Base-by-base conservation (phyloP, 2,888 invertebrate genomes). In the Baccha elongata region DNA sequence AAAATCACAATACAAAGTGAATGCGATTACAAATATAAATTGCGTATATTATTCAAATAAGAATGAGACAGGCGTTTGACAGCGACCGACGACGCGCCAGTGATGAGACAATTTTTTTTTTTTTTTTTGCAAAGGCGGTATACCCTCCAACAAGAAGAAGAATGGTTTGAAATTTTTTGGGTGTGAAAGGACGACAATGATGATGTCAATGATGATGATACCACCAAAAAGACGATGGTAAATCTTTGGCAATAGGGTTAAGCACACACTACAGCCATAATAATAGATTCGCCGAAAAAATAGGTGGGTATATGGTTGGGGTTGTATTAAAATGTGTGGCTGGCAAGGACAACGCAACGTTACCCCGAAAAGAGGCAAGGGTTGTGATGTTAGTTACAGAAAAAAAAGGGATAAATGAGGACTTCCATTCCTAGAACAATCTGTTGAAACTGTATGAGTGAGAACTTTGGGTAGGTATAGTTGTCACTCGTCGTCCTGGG, bases 21-120 rank as follows among this genome's bases (percentile, higher is more conserved):
- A 65, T 53, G 60, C 76, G 76, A 78, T 83, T 78, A 83, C 78
- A 83, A 78, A 73, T 71, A 81, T 78, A 83, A 83, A 83, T 83
- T 83, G 83, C 78, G 76, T 67, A 68, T 73, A 83, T 78, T 78
- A 83, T 78, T 78, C 83, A 78, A 78, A 83, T 83, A 35, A 48
- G 68, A 73, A 67, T 67, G 53, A 78, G 83, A 73, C 83, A 55
- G 65, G 67, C 67, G 46, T 72, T 72, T 67, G 76, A 81, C 71
- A 81, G 69, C 35, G 8, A 58, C 58, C 32, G 15, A 53, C 29
- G 53, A 50, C 42, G 23, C 17, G 29, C 29, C 8, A 32, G 8
- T n/a, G n/a, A n/a, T n/a, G n/a, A n/a, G 29, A 6, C 8, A 1
- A 5, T 32, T 23, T 5, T 4, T 23, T 23, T 23, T 23, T 23